These are phyloP conservation scores for Piprites chloris DNA, from an alignment of 2,113 vertebrate species.

Conservation along the genomic window DNA sequence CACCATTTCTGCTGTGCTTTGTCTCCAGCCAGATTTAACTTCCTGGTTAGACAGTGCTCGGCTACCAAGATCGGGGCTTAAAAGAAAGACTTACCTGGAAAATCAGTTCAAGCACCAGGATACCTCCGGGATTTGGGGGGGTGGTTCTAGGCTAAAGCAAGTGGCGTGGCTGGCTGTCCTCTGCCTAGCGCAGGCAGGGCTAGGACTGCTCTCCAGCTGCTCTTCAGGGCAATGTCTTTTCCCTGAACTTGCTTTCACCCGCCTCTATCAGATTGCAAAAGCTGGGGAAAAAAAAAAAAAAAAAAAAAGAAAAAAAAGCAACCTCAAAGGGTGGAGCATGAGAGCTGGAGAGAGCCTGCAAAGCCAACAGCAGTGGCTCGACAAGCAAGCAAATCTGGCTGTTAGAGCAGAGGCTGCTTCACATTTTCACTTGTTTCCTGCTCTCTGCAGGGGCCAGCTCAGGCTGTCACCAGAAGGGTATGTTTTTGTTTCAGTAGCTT, in stretches of 20 bases:
- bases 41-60: neutral
- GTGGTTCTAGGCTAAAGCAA: neutral
- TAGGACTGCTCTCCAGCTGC: neutral
- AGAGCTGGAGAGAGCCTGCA: neutral
- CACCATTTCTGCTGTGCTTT: neutral
- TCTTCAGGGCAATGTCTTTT: neutral
- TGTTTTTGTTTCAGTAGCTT: neutral
- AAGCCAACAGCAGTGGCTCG: neutral
- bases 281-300: accelerated
- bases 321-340: neutral
- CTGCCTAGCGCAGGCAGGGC: neutral
- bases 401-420: neutral
- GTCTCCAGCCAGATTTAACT: neutral
- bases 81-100: conserved; percentile 40
- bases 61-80: neutral
- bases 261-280: neutral
- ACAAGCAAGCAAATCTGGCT: neutral
- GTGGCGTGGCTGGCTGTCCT: neutral
- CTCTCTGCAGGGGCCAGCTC: neutral
- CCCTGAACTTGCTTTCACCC: neutral
- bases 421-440: accelerated
- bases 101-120: neutral
- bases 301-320: neutral
- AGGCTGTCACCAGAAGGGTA: neutral
- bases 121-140: neutral